Conservation (phyloP, 1,140 invertebrate genomes). For the Diabrotica virgifera region DNA sequence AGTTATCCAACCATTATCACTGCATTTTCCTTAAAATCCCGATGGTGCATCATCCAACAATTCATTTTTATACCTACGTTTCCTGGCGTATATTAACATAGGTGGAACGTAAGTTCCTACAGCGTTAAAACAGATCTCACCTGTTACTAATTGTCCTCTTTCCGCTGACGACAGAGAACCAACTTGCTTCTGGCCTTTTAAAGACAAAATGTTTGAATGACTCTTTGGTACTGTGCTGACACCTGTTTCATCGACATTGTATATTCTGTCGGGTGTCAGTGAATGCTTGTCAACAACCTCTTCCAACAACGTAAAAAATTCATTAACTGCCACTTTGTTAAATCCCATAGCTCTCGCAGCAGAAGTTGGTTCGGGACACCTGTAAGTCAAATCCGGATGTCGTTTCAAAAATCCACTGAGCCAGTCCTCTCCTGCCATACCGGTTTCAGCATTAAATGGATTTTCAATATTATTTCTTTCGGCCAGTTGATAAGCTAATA, state of each 20-base stretch:
- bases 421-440: constrained; percentile 43
- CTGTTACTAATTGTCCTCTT: neutral
- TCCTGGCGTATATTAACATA: neutral
- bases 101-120: neutral
- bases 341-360: constrained; percentile 25
- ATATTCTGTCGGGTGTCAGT: neutral
- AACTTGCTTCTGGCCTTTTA: constrained; percentile 15
- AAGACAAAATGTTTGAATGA: constrained; percentile 6
- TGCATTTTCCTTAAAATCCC: too few species aligned
- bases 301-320: constrained; percentile 13
- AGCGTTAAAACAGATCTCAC: neutral
- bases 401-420: constrained; percentile 39
- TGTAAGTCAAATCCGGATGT: constrained; percentile 33
- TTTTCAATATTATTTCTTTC: constrained; percentile 15
- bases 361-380: constrained; percentile 23
- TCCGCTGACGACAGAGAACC: neutral
- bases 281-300: neutral
- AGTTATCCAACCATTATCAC: neutral
- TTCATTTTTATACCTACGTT: neutral
- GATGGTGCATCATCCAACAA: neutral
- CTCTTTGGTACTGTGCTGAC: constrained; percentile 16
- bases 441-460: constrained; percentile 24
- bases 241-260: constrained; percentile 20
- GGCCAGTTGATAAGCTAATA: constrained; percentile 17
- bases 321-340: constrained; percentile 26